phyloP scores from a whole-genome alignment of 2,888 invertebrate species.

The Parascotia fuliginaria region DNA sequence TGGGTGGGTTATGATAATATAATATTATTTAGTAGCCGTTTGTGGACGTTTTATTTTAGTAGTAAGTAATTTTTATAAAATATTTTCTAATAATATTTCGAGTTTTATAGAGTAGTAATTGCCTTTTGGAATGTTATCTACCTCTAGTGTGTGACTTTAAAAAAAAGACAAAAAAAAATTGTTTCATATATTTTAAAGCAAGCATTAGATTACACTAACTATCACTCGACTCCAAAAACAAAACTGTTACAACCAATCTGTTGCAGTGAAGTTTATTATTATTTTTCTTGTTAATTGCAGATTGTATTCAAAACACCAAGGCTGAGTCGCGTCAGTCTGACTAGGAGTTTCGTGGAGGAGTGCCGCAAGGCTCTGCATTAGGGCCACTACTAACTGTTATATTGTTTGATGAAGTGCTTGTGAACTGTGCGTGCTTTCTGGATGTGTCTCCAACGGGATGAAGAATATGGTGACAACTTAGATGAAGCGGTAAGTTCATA shows the following conservation, averaged over 20 bases:
- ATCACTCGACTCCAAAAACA: conserved; percentile 37
- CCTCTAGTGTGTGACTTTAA: too few species aligned
- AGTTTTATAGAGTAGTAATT: too few species aligned
- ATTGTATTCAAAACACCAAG: conserved; percentile 82
- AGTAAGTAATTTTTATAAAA: too few species aligned
- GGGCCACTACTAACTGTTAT: conserved; percentile 46
- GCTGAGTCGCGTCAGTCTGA: conserved; percentile 67
- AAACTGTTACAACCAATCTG: conserved; percentile 53
- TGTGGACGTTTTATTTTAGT: too few species aligned
- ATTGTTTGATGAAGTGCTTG: conserved; percentile 50
- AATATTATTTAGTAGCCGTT: background rate
- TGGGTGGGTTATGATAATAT: background rate
- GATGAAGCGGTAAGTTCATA: conserved; percentile 79
- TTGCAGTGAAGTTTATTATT: conserved; percentile 75
- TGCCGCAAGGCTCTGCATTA: conserved; percentile 65
- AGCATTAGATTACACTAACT: conserved; percentile 48
- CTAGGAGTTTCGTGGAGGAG: conserved; percentile 62
- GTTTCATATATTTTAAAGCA: conserved; percentile 10
- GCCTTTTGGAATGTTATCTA: too few species aligned
- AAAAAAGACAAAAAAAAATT: too few species aligned
- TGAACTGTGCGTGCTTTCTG: conserved; percentile 65
- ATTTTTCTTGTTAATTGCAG: conserved; percentile 83
- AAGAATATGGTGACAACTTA: conserved; percentile 68
- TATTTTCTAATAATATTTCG: too few species aligned
- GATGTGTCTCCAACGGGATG: conserved; percentile 82